Conservation (phyloP, 2,888 invertebrate species). For the Brachyptera putata region DNA sequence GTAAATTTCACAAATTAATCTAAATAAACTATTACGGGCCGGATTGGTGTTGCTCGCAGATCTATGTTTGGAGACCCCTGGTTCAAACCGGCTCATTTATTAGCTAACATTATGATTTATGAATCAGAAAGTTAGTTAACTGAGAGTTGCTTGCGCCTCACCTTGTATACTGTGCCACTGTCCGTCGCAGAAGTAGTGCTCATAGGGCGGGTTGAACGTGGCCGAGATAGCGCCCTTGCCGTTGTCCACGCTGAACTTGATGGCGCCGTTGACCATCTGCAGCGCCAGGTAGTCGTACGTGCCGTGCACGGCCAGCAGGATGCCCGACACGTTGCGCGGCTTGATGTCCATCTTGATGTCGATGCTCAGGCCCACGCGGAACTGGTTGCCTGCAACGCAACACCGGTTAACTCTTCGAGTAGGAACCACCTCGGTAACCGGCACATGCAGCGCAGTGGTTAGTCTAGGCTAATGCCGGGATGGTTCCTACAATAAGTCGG, state of each 20-base stretch:
- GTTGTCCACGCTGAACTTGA: constrained; percentile 79
- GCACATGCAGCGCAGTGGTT: too few species aligned
- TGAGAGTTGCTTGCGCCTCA: constrained; percentile 43
- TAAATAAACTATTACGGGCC: too few species aligned
- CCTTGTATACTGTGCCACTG: constrained; percentile 88
- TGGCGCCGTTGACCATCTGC: constrained; percentile 80
- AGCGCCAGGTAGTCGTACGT: constrained; percentile 77
- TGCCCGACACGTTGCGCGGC: constrained; percentile 77
- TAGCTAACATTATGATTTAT: too few species aligned
- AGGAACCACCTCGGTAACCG: too few species aligned
- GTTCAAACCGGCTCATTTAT: too few species aligned
- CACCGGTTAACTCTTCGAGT: too few species aligned
- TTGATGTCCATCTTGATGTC: constrained; percentile 81
- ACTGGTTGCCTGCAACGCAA: constrained; percentile 57
- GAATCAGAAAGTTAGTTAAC: too few species aligned
- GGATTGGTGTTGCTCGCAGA: too few species aligned
- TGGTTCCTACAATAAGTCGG: too few species aligned
- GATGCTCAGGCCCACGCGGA: constrained; percentile 72
- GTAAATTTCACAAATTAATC: too few species aligned
- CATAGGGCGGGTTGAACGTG: constrained; percentile 60
- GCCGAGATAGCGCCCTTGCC: constrained; percentile 76
- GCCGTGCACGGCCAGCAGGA: constrained; percentile 82
- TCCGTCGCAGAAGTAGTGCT: constrained; percentile 83
- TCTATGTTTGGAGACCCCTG: too few species aligned
- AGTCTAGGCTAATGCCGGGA: too few species aligned